Conservation (phyloP, 2,888 invertebrate genomes). For the Polietes domitor region DNA sequence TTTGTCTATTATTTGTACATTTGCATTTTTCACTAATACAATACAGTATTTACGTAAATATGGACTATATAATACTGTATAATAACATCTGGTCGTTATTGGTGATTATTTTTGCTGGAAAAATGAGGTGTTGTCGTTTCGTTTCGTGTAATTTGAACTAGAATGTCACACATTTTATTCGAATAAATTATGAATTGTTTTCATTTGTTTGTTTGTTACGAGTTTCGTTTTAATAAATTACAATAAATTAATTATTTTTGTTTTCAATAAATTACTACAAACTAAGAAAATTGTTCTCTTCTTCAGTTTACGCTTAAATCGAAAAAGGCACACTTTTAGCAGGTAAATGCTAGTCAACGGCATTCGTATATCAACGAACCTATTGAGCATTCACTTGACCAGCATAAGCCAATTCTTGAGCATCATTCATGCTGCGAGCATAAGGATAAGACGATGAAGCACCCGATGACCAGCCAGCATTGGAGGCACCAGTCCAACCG, state of each 20-base stretch:
- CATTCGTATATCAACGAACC: constrained; percentile 25
- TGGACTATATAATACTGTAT: not conserved
- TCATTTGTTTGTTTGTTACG: constrained; percentile 34
- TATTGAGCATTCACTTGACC: constrained; percentile 82
- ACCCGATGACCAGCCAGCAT: constrained; percentile 71
- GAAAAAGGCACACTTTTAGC: constrained; percentile 74
- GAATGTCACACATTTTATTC: constrained; percentile 56
- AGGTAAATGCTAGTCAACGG: constrained; percentile 48
- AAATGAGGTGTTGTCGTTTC: constrained; percentile 56
- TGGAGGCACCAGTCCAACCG: constrained; percentile 71
- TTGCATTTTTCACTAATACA: not conserved
- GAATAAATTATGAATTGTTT: constrained; percentile 35
- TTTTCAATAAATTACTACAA: constrained; percentile 76
- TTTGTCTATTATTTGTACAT: not conserved
- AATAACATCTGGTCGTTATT: not conserved
- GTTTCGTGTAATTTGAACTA: constrained; percentile 61
- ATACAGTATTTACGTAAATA: not conserved
- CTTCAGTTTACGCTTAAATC: constrained; percentile 50
- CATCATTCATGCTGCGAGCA: constrained; percentile 83
- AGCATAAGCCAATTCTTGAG: constrained; percentile 88
- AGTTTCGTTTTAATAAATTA: constrained; percentile 57
- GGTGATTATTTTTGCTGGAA: not conserved
- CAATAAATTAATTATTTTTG: constrained; percentile 48
- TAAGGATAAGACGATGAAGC: constrained; percentile 81
- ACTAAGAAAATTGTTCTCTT: constrained; percentile 68